Conservation (phyloP, 2,797 vertebrate species). For the Syndactyla subalaris region DNA sequence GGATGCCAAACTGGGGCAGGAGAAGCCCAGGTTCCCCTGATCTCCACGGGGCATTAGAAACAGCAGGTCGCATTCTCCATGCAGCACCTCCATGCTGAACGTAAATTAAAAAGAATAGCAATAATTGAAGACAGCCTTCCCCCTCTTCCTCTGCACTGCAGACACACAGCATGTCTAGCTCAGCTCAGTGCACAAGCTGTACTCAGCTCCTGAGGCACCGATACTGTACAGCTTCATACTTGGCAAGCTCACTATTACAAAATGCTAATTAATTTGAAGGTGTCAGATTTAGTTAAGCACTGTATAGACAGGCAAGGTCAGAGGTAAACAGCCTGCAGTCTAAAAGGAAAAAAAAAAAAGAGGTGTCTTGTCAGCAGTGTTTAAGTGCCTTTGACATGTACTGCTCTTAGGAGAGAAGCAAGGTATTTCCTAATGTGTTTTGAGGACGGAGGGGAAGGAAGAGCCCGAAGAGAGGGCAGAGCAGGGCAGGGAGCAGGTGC, state of each 20-base stretch:
- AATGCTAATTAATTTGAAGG: slow-evolving; percentile 47
- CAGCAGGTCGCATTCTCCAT: not conserved
- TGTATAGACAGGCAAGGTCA: not conserved
- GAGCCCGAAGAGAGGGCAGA: not conserved
- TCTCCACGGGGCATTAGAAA: not conserved
- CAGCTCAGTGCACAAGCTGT: not conserved
- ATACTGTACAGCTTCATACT: not conserved
- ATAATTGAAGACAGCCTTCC: not conserved
- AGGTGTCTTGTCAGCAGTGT: not conserved
- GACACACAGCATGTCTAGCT: not conserved
- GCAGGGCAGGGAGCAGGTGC: slow-evolving; percentile 39
- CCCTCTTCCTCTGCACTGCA: slow-evolving; percentile 31
- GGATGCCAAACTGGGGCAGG: not conserved
- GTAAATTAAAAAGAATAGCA: slow-evolving; percentile 1
- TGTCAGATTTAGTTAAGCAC: slow-evolving; percentile 13
- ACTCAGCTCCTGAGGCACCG: not conserved
- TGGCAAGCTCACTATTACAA: slow-evolving; percentile 36
- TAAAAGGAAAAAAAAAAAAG: not conserved
- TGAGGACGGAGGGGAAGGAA: not conserved
- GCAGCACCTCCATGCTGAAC: not conserved
- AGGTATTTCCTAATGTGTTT: slow-evolving; percentile 8
- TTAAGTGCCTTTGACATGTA: not conserved
- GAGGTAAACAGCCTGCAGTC: not conserved
- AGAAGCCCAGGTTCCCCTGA: not conserved
- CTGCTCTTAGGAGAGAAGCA: not conserved